phyloP scores from a whole-genome alignment of 1,140 invertebrate species.

The Anagrus nilaparvatae region DNA sequence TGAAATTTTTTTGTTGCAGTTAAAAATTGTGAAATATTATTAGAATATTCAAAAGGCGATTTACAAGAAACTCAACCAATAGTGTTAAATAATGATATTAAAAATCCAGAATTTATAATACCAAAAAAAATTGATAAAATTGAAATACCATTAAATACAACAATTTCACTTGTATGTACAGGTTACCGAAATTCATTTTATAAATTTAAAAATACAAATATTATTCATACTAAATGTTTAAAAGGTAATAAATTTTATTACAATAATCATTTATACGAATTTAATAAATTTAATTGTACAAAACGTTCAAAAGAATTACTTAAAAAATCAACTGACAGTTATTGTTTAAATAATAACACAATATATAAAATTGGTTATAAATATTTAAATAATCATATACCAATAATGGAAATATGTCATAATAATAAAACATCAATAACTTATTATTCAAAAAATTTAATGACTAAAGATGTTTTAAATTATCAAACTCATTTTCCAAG shows the following conservation, averaged over 20 bases:
- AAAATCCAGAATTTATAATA: slow-evolving; percentile 15
- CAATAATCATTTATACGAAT: slow-evolving; percentile 5
- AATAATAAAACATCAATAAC: slow-evolving; percentile 34
- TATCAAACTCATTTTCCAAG: slow-evolving; percentile 26
- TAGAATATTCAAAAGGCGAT: slow-evolving; percentile 19
- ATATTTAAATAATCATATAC: slow-evolving; percentile 14
- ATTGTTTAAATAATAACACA: slow-evolving; percentile 1
- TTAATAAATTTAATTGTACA: slow-evolving; percentile 7
- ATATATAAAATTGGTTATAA: slow-evolving; percentile 24
- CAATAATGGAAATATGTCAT: slow-evolving; percentile 37
- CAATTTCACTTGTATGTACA: slow-evolving; percentile 23
- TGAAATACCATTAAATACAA: slow-evolving; percentile 5
- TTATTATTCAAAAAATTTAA: slow-evolving; percentile 32
- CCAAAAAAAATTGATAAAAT: slow-evolving; percentile 13
- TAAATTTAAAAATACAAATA: too few species aligned
- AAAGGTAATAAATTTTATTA: slow-evolving; percentile 17
- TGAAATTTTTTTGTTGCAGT: slow-evolving; percentile 8
- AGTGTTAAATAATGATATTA: slow-evolving; percentile 15
- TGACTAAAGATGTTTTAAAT: slow-evolving; percentile 23
- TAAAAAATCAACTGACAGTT: neutral
- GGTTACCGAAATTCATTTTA: too few species aligned
- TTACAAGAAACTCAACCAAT: slow-evolving; percentile 26
- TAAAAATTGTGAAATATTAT: slow-evolving; percentile 18
- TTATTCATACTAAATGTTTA: slow-evolving; percentile 19
- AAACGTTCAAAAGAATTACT: neutral